Evolutionary conservation across 2,113 vertebrate species (phyloP), one percentile per base, ranked within the genome.

Genomic region (Calyptomena viridis): DNA sequence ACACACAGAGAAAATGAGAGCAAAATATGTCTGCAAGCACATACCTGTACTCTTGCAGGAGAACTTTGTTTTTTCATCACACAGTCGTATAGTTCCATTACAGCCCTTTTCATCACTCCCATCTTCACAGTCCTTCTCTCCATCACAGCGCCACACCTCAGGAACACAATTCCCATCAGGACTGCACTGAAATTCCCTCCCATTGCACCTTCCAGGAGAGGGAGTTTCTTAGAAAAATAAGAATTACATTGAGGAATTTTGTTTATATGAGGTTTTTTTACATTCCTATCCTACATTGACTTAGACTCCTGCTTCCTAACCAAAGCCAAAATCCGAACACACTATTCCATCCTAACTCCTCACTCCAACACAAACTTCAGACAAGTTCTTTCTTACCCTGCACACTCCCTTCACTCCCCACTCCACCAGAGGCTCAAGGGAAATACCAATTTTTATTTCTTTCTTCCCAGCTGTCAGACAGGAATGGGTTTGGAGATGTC

Each of bases 41-140:
- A 30, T 60, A 99, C 99, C 99, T 98, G 99, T 99, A 11, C 97
- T 98, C 95, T 80, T 97, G 97, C 99, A 99, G 94, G 99, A 99
- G 86, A 99, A 99, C 95, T 99, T 99, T 33, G 99, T 99, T 94
- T 98, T 99, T 25, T 98, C 98, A 95, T 99, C 99, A 60, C 99
- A 99, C 31, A 95, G 83, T 21, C 99, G 96, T n/a, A 98, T 98
- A 8, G 99, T 99, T 21, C 99, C 99, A 75, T 99, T 98, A 37
- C 99, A 99, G 92, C 97, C 98, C 28, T 97, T 98, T 90, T 99
- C 99, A 44, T 99, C 99, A 9, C 98, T 99, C 4, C 99, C 99
- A 10, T 99, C 99, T 89, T 99, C 99, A 18, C 99, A 99, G 77
- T 99, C 99, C 88, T 99, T 99, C 67, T 99, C 99, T 8, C 99